Base-by-base conservation (phyloP, 1,140 invertebrate species). In the Neelides sp. region DNA sequence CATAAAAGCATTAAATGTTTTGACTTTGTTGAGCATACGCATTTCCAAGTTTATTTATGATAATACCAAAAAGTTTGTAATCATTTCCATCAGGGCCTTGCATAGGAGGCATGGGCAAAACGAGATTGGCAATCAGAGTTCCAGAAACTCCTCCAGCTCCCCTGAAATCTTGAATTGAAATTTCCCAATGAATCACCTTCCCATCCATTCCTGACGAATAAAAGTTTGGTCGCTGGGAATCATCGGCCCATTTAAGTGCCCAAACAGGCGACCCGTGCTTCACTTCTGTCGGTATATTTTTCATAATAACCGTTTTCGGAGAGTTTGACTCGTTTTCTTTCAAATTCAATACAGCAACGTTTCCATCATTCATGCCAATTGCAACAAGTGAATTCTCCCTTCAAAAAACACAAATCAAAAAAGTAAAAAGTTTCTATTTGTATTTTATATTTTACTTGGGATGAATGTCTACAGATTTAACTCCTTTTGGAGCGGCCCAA, bases 391-490 rank as follows among this genome's bases (percentile, higher is more conserved):
- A 82, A 0, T 85, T 81, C 65, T 84, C 30, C 13, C 41, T 37
- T 13, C 10, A 7, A 7, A 17, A 40, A 19, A 40, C 17, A 19
- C 10, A 15, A n/a, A n/a, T n/a, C n/a, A n/a, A n/a, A n/a, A n/a
- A n/a, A n/a, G n/a, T n/a, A n/a, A n/a, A n/a, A n/a, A n/a, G n/a
- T n/a, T 39, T 39, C 20, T 15, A 15, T 39, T 39, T 39, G 7
- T 4, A 4, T 39, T 39, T 19, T 39, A 5, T 19, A n/a, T 10
- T 24, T 43, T 24, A 51, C 44, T 80, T 74, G 2, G 73, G 74
- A 66, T 86, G 89, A 37, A 91, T 83, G 63, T 91, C 86, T 4
- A 90, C 73, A 64, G 82, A 84, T 75, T 90, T 87, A 0, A 89
- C 79, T 1, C 85, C 85, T 32, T 79, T 83, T 19, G 88, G 82